Percentiles rank a stretch among this genome's conserved stretches.
These are phyloP conservation scores for Brachyhypopomus occidentalis DNA, from an alignment of 2,113 vertebrate genomes.

Conservation along the genomic window DNA sequence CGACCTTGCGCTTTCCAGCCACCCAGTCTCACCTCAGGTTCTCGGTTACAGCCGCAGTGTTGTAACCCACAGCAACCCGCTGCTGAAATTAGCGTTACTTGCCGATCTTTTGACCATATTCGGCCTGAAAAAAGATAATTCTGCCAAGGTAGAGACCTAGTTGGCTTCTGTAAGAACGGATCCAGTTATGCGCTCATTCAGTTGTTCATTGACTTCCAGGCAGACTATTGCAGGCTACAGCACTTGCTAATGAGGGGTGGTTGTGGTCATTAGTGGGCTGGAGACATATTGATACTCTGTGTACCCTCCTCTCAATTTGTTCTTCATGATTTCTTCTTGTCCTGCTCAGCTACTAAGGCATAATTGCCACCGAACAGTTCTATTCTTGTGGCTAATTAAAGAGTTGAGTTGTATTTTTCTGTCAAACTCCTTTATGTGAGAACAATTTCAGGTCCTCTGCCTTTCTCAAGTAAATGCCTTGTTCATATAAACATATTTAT, in stretches of 20 bases:
- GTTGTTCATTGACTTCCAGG: not conserved
- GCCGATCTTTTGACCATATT: not conserved
- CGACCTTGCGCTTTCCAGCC: too few relatives aligned
- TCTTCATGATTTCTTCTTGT: not conserved
- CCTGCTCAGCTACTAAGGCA: not conserved
- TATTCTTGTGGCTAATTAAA: conserved; percentile 13
- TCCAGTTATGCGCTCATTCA: not conserved
- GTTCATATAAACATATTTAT: too few relatives aligned
- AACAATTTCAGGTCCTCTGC: not conserved
- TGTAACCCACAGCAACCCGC: too few relatives aligned
- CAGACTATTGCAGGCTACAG: not conserved
- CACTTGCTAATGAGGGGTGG: conserved; percentile 6
- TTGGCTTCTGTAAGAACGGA: not conserved
- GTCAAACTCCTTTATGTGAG: not conserved
- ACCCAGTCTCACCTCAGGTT: too few relatives aligned
- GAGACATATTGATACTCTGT: not conserved
- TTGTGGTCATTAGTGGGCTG: conserved; percentile 7
- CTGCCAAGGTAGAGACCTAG: not conserved
- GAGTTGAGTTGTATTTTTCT: not conserved
- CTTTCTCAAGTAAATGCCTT: not conserved
- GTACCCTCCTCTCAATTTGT: not conserved
- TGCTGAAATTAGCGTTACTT: too few relatives aligned
- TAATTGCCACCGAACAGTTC: not conserved
- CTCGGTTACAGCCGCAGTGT: too few relatives aligned
- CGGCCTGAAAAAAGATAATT: not conserved